Percentiles rank a stretch among this genome's conserved stretches.
phyloP scores from a whole-genome alignment of 1,140 invertebrate species.

The Cardiocondyla obscurior region DNA sequence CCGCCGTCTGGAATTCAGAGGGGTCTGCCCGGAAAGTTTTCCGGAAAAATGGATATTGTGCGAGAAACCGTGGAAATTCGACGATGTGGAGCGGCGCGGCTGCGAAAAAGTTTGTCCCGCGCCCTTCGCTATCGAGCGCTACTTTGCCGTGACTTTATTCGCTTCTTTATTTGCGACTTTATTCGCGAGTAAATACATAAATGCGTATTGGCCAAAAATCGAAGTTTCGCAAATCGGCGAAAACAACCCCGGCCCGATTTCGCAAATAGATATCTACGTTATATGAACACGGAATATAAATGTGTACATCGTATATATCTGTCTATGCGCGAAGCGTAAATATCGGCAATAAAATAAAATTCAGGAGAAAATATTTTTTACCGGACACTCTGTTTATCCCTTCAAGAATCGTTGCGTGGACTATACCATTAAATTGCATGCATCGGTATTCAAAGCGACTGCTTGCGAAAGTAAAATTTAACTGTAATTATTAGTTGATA shows the following conservation, averaged over 20 bases:
- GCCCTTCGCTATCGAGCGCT: background rate
- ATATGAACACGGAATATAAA: background rate
- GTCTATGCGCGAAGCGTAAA: too few relatives aligned
- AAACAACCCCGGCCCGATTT: slow-evolving; percentile 1
- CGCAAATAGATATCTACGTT: background rate
- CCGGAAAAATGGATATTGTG: slow-evolving; percentile 32
- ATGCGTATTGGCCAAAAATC: slow-evolving; percentile 19
- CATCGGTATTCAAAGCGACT: background rate
- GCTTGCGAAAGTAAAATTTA: too few relatives aligned
- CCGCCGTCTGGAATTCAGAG: slow-evolving; percentile 12
- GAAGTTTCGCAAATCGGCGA: slow-evolving; percentile 25
- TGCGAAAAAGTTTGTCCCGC: slow-evolving; percentile 26
- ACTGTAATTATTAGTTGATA: background rate
- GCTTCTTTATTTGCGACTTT: slow-evolving; percentile 11
- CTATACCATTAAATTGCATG: background rate
- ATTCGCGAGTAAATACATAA: slow-evolving; percentile 45
- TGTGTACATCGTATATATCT: too few relatives aligned
- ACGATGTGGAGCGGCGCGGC: slow-evolving; percentile 15
- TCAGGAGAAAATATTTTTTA: background rate
- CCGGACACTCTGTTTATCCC: background rate
- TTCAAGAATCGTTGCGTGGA: background rate
- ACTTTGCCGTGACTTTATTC: background rate
- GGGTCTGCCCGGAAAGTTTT: slow-evolving; percentile 25
- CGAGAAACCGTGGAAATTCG: slow-evolving; percentile 32
- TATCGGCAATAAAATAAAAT: background rate